phyloP scores from a whole-genome alignment of 2,113 vertebrate species.

The Phrynocephalus versicolor region DNA sequence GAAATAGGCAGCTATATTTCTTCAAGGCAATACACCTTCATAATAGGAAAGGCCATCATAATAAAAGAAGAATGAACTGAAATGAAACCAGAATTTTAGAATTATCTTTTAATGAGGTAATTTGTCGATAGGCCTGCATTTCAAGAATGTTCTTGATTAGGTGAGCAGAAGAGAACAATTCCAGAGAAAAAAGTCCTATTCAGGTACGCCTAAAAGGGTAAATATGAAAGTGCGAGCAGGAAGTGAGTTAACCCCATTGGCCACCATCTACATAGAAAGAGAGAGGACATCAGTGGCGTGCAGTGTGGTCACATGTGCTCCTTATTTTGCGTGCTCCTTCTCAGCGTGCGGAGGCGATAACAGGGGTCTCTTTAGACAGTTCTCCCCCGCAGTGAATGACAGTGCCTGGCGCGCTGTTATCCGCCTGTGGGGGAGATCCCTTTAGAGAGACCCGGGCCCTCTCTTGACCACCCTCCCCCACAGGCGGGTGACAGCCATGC shows the following conservation, averaged over 20 bases:
- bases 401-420: too few species aligned
- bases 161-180: neutral
- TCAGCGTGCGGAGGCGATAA: too few species aligned
- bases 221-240: neutral
- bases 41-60: neutral
- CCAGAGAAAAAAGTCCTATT: neutral
- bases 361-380: too few species aligned
- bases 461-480: too few species aligned
- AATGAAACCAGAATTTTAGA: neutral
- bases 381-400: too few species aligned
- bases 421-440: too few species aligned
- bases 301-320: too few species aligned
- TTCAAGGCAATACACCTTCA: neutral
- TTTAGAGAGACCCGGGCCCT: too few species aligned
- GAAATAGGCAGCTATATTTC: neutral
- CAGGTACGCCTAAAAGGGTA: neutral
- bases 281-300: too few species aligned
- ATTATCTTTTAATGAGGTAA: neutral
- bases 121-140: neutral
- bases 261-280: too few species aligned
- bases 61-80: neutral
- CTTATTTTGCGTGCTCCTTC: too few species aligned
- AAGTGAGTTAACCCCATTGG: neutral
- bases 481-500: too few species aligned
- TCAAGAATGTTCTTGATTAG: neutral